Conservation (phyloP, 2,113 vertebrate genomes). For the human (Homo sapiens) region GRCh38 chr6:431001-431500, state of each 20-base stretch:
- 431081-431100: background rate
- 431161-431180: background rate
- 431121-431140: background rate
- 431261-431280: background rate
- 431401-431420: background rate
- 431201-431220: background rate
- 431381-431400: too few species aligned
- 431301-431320: background rate
- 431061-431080: background rate
- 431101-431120: background rate
- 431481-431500: background rate
- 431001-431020: too few species aligned
- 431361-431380: rapidly evolving
- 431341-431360: background rate
- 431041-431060: background rate
- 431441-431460: background rate
- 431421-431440: background rate
- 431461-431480: background rate
- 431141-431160: background rate
- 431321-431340: background rate
- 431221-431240: background rate
- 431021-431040: background rate
- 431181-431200: background rate
- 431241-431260: background rate
- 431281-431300: background rate